Evolutionary conservation across 2,113 vertebrate genomes (phyloP).

Genomic region (Passer domesticus): DNA sequence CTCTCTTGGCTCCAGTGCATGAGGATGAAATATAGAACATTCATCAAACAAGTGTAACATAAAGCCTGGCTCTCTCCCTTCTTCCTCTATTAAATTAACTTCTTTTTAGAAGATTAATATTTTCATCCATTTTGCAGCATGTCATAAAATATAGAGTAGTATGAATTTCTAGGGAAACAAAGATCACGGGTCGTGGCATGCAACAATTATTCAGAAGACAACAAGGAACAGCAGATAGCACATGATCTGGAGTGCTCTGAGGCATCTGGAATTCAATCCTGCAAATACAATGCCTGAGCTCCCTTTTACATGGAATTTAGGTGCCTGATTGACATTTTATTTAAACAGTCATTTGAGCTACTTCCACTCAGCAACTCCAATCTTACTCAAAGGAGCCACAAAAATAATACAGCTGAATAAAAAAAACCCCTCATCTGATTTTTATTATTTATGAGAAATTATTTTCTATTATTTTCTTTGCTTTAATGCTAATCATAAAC

Average conservation of each 20-base stretch:
- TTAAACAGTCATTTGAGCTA: background rate
- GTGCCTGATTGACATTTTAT: background rate
- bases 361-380: background rate
- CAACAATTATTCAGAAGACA: background rate
- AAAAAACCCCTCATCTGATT: background rate
- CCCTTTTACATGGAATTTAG: background rate
- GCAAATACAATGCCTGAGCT: background rate
- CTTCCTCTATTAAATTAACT: slow-evolving; percentile 25
- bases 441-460: background rate
- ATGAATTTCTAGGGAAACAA: background rate
- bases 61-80: slow-evolving; percentile 5
- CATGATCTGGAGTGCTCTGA: background rate
- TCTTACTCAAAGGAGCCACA: background rate
- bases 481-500: background rate
- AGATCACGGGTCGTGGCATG: background rate
- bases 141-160: background rate
- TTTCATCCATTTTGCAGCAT: slow-evolving; percentile 32
- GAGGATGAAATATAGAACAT: slow-evolving; percentile 44
- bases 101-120: slow-evolving; percentile 14
- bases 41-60: background rate
- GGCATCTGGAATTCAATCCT: background rate
- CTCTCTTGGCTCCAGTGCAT: slow-evolving; percentile 24
- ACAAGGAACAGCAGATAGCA: background rate
- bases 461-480: background rate
- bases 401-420: background rate